Evolutionary conservation across 2,888 invertebrate species (phyloP).

Genomic region (Parochlus steinenii): DNA sequence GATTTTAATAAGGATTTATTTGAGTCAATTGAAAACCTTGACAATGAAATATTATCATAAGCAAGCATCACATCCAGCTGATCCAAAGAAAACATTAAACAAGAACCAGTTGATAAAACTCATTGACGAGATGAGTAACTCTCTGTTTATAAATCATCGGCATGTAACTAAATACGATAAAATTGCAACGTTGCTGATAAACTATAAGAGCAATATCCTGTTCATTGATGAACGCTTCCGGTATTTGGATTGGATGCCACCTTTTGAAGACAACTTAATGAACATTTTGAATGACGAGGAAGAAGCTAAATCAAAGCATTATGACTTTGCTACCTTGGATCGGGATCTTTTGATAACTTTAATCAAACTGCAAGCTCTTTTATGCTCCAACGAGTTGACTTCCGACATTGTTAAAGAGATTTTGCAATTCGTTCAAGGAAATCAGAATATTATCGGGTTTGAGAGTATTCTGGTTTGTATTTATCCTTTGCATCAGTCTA

Average conservation of each 20-base stretch:
- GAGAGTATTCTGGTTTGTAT: constrained; percentile 28
- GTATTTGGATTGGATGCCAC: constrained; percentile 35
- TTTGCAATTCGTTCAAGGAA: constrained; percentile 39
- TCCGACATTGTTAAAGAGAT: constrained; percentile 40
- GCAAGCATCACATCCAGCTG: not conserved
- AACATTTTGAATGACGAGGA: constrained; percentile 18
- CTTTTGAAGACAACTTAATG: constrained; percentile 28
- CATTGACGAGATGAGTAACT: constrained; percentile 14
- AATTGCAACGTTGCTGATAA: constrained; percentile 5
- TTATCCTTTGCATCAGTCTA: constrained; percentile 4
- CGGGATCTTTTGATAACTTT: constrained; percentile 8
- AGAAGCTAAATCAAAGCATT: constrained; percentile 1
- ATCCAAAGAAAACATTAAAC: constrained; percentile 21
- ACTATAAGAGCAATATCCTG: constrained; percentile 17
- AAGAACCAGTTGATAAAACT: constrained; percentile 17
- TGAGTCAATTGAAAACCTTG: constrained; percentile 31
- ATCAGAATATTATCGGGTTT: constrained; percentile 35
- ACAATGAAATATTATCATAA: constrained; percentile 4
- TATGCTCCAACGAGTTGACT: constrained; percentile 37
- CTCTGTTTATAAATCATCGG: constrained; percentile 9
- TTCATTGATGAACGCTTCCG: constrained; percentile 31
- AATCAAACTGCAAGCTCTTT: constrained; percentile 33
- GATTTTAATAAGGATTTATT: constrained; percentile 42
- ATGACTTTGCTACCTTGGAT: constrained; percentile 6
- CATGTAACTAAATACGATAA: constrained; percentile 9